phyloP scores from a whole-genome alignment of 2,797 vertebrate genomes.

The Melanotaenia boesemani region DNA sequence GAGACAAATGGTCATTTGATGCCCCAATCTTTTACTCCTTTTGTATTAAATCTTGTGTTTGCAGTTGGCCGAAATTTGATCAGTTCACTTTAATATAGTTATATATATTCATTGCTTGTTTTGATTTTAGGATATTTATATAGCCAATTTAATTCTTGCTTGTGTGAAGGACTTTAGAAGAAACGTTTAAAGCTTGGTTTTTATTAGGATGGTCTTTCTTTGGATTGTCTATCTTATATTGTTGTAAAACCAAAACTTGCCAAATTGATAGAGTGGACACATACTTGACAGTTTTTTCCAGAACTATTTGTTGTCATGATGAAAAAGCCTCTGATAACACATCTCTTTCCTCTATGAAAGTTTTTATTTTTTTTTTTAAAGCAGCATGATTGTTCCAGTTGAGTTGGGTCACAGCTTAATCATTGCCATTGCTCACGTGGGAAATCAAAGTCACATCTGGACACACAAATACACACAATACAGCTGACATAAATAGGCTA shows the following conservation, averaged over 20 bases:
- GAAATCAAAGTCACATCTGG: not conserved
- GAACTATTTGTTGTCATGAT: not conserved
- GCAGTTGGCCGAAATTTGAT: not conserved
- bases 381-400: not conserved
- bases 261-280: not conserved
- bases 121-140: too few species aligned
- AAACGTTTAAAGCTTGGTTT: too few species aligned
- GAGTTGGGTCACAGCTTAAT: not conserved
- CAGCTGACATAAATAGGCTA: conserved; percentile 42
- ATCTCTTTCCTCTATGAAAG: not conserved
- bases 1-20: not conserved
- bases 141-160: too few species aligned
- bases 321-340: not conserved
- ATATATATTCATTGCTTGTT: too few species aligned
- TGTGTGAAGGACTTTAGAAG: too few species aligned
- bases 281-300: not conserved
- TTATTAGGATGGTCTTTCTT: too few species aligned
- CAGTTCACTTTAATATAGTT: too few species aligned
- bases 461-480: not conserved
- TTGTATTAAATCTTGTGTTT: not conserved
- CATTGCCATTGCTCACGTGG: not conserved
- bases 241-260: not conserved
- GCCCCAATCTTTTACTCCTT: not conserved
- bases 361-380: not conserved
- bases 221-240: too few species aligned